Conservation (phyloP, 1,140 invertebrate genomes). For the Adoxophyes honmai region DNA sequence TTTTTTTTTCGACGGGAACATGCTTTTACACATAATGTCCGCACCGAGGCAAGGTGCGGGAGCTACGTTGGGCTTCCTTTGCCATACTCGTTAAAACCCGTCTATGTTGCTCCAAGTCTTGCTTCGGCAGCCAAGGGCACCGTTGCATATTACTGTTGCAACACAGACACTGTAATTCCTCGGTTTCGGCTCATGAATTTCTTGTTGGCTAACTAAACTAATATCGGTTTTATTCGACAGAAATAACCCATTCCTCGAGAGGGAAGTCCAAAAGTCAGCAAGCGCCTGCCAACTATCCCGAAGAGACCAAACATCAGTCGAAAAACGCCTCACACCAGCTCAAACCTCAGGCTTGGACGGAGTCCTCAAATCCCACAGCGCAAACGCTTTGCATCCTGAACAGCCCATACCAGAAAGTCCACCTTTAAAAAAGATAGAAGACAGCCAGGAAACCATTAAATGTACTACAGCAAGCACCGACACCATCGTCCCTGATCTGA, state of each 20-base stretch:
- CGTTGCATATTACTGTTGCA: no score
- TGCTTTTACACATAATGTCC: no score
- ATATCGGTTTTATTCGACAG: constrained; percentile 33
- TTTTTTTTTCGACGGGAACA: no score
- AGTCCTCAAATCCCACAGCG: constrained; percentile 63
- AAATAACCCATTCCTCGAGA: constrained; percentile 74
- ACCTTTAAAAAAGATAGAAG: constrained; percentile 24
- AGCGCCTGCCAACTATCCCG: constrained; percentile 74
- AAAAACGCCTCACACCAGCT: constrained; percentile 48
- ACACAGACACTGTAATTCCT: no score
- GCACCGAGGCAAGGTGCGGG: no score
- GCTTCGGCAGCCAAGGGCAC: no score
- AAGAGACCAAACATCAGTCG: constrained; percentile 50
- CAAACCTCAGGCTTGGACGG: constrained; percentile 40
- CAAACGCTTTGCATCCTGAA: constrained; percentile 58
- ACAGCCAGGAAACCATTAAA: constrained; percentile 46
- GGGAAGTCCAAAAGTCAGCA: constrained; percentile 79
- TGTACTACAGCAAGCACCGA: constrained; percentile 49
- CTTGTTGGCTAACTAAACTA: no score
- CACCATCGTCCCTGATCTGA: constrained; percentile 48
- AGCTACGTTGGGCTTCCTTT: no score
- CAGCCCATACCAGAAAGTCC: constrained; percentile 22
- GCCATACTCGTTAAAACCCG: no score
- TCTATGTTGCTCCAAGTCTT: no score
- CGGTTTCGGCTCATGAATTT: no score